Evolutionary conservation across 1,140 invertebrate genomes (phyloP).

Genomic region (Tetranychus cinnabarinus): DNA sequence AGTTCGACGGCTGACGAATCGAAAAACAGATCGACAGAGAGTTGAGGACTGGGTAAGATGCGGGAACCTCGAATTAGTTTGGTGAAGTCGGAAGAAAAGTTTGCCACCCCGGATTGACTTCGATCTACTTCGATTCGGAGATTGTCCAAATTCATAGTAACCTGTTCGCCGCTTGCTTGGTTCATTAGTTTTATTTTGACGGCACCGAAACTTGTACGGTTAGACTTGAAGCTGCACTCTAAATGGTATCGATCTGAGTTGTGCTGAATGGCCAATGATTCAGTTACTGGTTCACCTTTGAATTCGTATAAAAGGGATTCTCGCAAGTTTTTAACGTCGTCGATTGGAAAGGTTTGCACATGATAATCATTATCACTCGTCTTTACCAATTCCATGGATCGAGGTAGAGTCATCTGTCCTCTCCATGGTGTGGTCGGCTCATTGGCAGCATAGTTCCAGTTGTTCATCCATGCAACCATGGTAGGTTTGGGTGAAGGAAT

Average conservation of each 20-base stretch:
- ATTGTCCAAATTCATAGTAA: neutral
- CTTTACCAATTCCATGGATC: neutral
- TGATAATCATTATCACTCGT: neutral
- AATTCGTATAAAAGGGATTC: neutral
- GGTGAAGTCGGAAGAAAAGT: neutral
- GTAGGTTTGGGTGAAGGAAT: neutral
- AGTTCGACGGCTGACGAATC: neutral
- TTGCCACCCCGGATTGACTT: neutral
- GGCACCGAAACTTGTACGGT: neutral
- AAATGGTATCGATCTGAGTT: neutral
- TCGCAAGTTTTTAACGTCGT: neutral
- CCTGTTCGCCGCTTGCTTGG: neutral
- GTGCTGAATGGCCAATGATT: neutral
- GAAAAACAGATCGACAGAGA: neutral
- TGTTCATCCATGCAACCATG: constrained; percentile 2
- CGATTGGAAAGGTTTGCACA: neutral
- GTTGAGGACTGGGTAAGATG: neutral
- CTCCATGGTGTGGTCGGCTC: constrained; percentile 2
- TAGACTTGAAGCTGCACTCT: neutral
- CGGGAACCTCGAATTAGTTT: neutral
- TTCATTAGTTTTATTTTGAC: neutral
- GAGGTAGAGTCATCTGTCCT: constrained; percentile 3
- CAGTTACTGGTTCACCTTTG: neutral
- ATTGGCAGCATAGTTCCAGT: constrained; percentile 1
- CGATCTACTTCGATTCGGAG: neutral